phyloP scores from a whole-genome alignment of 2,888 invertebrate genomes.

The Ametastegia equiseti region DNA sequence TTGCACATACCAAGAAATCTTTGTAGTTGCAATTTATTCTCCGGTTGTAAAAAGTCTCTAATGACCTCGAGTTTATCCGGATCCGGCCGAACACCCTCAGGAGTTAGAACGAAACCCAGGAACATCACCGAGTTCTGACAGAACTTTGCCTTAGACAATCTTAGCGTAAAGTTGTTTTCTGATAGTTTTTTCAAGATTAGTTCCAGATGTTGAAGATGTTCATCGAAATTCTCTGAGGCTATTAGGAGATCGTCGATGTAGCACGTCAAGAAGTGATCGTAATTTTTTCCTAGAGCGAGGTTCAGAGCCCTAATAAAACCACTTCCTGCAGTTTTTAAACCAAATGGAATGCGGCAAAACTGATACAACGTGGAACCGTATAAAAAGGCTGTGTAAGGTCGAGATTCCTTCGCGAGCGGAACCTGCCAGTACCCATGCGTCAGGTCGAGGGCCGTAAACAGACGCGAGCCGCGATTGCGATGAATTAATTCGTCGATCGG shows the following conservation, averaged over 20 bases:
- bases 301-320: too few species aligned
- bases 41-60: conserved; percentile 55
- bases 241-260: conserved; percentile 62
- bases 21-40: conserved; percentile 57
- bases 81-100: conserved; percentile 11
- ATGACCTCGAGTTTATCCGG: conserved; percentile 54
- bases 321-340: neutral
- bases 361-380: conserved; percentile 57
- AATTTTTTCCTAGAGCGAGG: conserved; percentile 58
- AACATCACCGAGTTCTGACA: neutral
- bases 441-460: conserved; percentile 55
- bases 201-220: conserved; percentile 55
- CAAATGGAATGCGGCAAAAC: conserved; percentile 54
- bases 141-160: neutral
- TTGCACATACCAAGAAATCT: conserved; percentile 51
- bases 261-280: conserved; percentile 55
- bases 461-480: conserved; percentile 52
- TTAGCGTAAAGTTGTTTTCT: neutral
- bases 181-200: conserved; percentile 43
- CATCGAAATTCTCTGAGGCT: conserved; percentile 50
- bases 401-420: conserved; percentile 51
- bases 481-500: conserved; percentile 53
- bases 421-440: conserved; percentile 59
- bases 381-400: conserved; percentile 59
- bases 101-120: neutral